Base-by-base conservation (phyloP, 2,888 invertebrate genomes). In the Crossocerus cetratus region DNA sequence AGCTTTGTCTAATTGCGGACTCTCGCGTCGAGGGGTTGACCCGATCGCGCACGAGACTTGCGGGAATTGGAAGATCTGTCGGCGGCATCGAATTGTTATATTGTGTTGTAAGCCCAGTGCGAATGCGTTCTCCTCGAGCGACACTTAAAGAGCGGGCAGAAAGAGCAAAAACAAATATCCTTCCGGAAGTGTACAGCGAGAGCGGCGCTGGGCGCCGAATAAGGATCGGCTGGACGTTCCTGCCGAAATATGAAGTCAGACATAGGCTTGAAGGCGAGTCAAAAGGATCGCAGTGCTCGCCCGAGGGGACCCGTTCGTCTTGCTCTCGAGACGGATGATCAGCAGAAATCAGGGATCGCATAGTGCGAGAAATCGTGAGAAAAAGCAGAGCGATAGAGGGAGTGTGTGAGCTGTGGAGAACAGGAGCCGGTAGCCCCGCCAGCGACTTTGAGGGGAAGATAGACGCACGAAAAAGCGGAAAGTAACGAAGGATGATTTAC, bases 371-470 rank as follows among this genome's bases (percentile, higher is more conserved):
- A 20, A 62, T 11, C 11, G 42, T 20, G 53, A 21, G 62, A 32
- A 59, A 13, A 64, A 0, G 4, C 8, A 8, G 13, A 16, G 49
- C 8, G 43, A 42, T 14, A 45, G 44, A 55, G 8, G 22, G 42
- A n/a, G 22, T 21, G 49, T 57, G 62, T 2, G 32, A 44, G 43
- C 59, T 42, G 57, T 22, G 2, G 59, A 21, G 54, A 63, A 56
- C 20, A 64, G 32, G 43, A 22, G 56, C 58, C 71, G 74, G 69
- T 77, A 73, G 76, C 67, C 85, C 84, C 86, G 88, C 86, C 86
- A 86, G 88, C 84, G 81, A 85, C 83, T 86, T 87, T 83, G 85
- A 86, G 85, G 84, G 85, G 85, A 85, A 83, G 82, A 84, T 83
- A 80, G 83, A 81, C 84, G 84, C 83, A 86, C 77, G 85, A 83